Percentiles rank a stretch among this genome's conserved stretches.
Evolutionary conservation across 2,113 vertebrate species (phyloP).

Genomic region (Setophaga coronata): DNA sequence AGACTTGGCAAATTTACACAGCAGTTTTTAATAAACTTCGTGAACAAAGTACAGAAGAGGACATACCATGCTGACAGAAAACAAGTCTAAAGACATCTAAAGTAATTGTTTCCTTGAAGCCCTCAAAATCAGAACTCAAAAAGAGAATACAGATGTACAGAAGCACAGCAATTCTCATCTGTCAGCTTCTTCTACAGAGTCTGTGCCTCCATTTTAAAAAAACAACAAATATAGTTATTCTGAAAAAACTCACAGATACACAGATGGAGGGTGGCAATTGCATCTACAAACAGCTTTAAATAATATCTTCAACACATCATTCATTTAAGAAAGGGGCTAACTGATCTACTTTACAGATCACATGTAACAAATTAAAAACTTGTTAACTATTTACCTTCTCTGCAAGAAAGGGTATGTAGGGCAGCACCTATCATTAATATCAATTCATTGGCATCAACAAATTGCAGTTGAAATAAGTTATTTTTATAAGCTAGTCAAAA

Average conservation of each 20-base stretch:
- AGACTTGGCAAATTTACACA: not conserved
- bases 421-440: not conserved
- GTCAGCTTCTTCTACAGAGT: not conserved
- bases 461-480: not conserved
- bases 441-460: not conserved
- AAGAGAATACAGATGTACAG: not conserved
- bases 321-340: not conserved
- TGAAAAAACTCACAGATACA: not conserved
- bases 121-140: not conserved
- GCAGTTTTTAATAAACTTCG: not conserved
- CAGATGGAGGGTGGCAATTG: not conserved
- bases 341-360: not conserved
- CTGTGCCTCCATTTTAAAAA: not conserved
- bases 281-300: not conserved
- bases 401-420: not conserved
- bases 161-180: not conserved
- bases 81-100: not conserved
- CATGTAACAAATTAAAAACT: not conserved
- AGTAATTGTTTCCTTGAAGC: not conserved
- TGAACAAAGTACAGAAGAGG: not conserved
- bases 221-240: not conserved
- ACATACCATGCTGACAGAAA: not conserved
- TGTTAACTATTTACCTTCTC: not conserved
- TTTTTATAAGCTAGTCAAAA: not conserved
- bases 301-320: not conserved